Percentiles rank a stretch among this genome's conserved stretches.
These are phyloP conservation scores for Coenobita brevimanus DNA, from an alignment of 1,140 invertebrate species.

Conservation along the genomic window DNA sequence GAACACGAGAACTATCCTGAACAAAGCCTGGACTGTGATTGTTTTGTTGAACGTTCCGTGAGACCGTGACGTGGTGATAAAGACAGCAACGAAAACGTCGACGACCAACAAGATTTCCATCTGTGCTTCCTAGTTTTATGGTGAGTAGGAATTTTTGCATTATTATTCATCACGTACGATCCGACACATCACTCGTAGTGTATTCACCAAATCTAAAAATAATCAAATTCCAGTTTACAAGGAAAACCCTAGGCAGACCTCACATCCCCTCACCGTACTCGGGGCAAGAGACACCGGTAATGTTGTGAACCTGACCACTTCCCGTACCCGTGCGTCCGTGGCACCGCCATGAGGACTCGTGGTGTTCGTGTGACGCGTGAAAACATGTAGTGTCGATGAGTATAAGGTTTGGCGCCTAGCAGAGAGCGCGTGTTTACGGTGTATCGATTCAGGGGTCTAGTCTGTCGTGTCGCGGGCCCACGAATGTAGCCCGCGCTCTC, in stretches of 20 bases:
- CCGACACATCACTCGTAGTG: no score
- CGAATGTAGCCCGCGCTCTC: slow-evolving; percentile 28
- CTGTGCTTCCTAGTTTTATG: slow-evolving; percentile 58
- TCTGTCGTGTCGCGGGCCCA: slow-evolving; percentile 4
- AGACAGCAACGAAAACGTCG: slow-evolving; percentile 9
- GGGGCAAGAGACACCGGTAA: no score
- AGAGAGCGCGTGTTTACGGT: slow-evolving; percentile 61
- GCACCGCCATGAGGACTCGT: background rate
- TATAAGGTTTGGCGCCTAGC: slow-evolving; percentile 62
- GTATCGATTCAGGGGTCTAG: slow-evolving; percentile 48
- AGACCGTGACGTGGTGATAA: slow-evolving; percentile 60
- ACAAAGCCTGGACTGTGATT: slow-evolving; percentile 8
- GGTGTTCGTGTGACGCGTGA: slow-evolving; percentile 41
- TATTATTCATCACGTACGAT: no score
- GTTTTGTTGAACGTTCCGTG: slow-evolving; percentile 26
- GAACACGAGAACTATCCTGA: background rate
- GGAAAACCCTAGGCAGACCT: no score
- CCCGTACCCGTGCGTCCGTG: background rate
- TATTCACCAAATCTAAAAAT: no score
- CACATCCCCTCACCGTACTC: no score
- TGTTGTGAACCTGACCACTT: no score
- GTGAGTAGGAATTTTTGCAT: slow-evolving; percentile 39
- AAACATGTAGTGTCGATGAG: slow-evolving; percentile 53
- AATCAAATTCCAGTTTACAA: no score
- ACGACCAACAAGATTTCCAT: slow-evolving; percentile 10